Evolutionary conservation across 1,140 invertebrate species (phyloP), one percentile per base, ranked within the genome.

Genomic region (Pseudachorutes palmiensis): DNA sequence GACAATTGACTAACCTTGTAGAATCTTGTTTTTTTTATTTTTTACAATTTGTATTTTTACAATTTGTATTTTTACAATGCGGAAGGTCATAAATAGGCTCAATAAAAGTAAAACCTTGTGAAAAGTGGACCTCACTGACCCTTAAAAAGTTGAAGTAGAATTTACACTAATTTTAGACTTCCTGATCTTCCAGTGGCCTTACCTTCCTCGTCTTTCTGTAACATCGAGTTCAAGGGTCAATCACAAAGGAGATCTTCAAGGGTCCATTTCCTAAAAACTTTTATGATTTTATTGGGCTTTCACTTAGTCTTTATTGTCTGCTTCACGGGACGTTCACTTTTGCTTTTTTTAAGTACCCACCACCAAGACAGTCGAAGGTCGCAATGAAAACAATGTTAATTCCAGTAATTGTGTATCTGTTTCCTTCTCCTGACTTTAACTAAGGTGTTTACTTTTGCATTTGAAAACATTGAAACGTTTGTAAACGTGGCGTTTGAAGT

Each of bases 231-330:
- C 9, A 19, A 55, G 24, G 51, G 51, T 55, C 51, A 55, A 55
- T 16, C 12, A 55, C 51, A 55, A 55, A 16, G 51, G 51, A 22
- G 24, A 55, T 19, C 36, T 45, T 45, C 19, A 19, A 26, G 24
- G 12, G 24, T 5, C 12, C 51, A 14, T 55, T 22, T 55, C 5
- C 12, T 14, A 55, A 61, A 61, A 61, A 30, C 5, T 30, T 61
- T 61, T 61, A 61, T 61, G 59, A 32, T 61, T 61, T 61, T 61
- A 61, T 61, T 61, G 24, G 12, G 30, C 59, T 61, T 61, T 61
- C 31, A 61, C 59, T 61, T 61, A 28, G 30, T 61, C 31, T 61
- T 61, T 30, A 28, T 30, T 12, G 5, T 14, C 32, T 16, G 9
- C 16, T 29, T 58, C 28, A 58, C 24, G 5, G 28, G n/a, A 24